phyloP scores from a whole-genome alignment of 2,888 invertebrate species.

The Pristionchus mayeri region DNA sequence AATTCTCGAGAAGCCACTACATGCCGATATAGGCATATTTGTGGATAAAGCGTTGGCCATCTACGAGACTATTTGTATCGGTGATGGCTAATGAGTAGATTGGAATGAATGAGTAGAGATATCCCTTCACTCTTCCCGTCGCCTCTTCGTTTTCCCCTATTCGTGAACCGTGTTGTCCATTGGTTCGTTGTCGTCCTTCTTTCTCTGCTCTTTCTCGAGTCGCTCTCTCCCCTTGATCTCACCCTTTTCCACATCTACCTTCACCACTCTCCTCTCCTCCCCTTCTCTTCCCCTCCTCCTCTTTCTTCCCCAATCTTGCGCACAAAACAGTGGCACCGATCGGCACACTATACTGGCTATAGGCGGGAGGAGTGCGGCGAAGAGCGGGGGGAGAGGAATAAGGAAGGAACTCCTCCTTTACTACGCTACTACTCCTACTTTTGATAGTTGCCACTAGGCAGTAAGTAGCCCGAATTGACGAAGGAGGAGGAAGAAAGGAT shows the following conservation, averaged over 20 bases:
- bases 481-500: background rate
- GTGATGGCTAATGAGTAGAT: background rate
- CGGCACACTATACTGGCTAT: conserved; percentile 43
- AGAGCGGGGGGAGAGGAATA: background rate
- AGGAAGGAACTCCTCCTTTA: conserved; percentile 11
- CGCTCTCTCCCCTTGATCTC: conserved; percentile 5
- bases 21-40: background rate
- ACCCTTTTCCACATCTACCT: conserved; percentile 40
- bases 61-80: background rate
- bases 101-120: background rate
- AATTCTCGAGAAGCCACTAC: background rate
- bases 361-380: background rate
- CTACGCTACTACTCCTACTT: background rate
- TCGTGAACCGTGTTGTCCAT: background rate
- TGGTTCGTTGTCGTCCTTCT: conserved; percentile 6
- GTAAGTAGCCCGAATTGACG: background rate
- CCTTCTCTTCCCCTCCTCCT: background rate
- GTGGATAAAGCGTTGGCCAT: no score
- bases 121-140: background rate
- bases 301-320: conserved; percentile 39
- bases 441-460: conserved; percentile 11
- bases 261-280: conserved; percentile 24
- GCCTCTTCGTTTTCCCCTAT: background rate
- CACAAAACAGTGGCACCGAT: conserved; percentile 46
- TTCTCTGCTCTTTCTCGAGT: background rate